Evolutionary conservation across 1,140 invertebrate species (phyloP).

Genomic region (Lineus longissimus): DNA sequence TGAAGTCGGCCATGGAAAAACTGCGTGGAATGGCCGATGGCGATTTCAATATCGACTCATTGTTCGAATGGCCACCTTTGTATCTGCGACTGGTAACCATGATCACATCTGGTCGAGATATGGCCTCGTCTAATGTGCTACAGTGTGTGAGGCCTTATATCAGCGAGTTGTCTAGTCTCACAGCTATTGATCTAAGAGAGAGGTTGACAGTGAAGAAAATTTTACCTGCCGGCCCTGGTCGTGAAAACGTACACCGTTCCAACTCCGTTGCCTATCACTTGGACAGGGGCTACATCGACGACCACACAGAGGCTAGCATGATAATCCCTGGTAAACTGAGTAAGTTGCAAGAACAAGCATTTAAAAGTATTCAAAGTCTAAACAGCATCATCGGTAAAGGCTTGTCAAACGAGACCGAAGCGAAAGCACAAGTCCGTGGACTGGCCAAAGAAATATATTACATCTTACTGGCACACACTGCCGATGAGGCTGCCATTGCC

Average conservation of each 20-base stretch:
- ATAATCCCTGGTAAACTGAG: background rate
- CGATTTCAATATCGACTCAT: slow-evolving; percentile 2
- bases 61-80: background rate
- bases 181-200: background rate
- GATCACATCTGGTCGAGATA: background rate
- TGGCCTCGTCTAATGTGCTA: slow-evolving; percentile 3
- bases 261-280: background rate
- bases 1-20: slow-evolving; percentile 4
- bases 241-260: background rate
- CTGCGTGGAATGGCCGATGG: slow-evolving; percentile 1
- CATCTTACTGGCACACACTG: slow-evolving; percentile 5
- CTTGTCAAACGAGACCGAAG: background rate
- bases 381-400: slow-evolving; percentile 4
- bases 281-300: slow-evolving; percentile 3
- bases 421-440: slow-evolving; percentile 4
- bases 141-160: slow-evolving; percentile 6
- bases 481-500: background rate
- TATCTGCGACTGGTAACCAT: background rate
- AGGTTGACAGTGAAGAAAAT: slow-evolving; percentile 2
- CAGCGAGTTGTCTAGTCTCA: slow-evolving; percentile 5
- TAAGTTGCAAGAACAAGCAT: slow-evolving; percentile 6
- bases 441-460: slow-evolving; percentile 1
- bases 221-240: slow-evolving; percentile 4
- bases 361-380: slow-evolving; percentile 3
- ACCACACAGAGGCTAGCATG: background rate